A percentile compares a stretch with the other conserved stretches of the same genome.
These are phyloP conservation scores for Geotrupes spiniger DNA, from an alignment of 2,888 invertebrate genomes.

Conservation along the genomic window DNA sequence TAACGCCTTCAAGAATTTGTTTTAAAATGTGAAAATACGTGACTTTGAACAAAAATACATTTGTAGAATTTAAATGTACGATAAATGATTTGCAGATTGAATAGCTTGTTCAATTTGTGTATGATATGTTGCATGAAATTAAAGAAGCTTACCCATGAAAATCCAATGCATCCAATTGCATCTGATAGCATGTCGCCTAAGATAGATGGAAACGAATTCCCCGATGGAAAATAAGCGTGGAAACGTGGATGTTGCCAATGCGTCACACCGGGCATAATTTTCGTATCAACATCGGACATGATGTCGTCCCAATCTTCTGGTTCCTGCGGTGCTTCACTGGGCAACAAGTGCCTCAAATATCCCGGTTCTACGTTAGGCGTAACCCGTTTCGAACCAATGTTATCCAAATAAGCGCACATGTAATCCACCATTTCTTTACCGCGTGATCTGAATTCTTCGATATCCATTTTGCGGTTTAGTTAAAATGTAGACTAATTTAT, in stretches of 20 bases:
- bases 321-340: slow-evolving; percentile 70
- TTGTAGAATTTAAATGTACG: too few species aligned
- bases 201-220: slow-evolving; percentile 95
- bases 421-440: slow-evolving; percentile 96
- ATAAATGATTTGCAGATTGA: too few species aligned
- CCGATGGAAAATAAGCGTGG: slow-evolving; percentile 98
- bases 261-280: slow-evolving; percentile 94
- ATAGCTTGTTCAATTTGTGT: too few species aligned
- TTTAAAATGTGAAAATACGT: too few species aligned
- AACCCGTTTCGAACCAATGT: slow-evolving; percentile 75
- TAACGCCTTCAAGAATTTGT: too few species aligned
- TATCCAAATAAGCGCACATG: slow-evolving; percentile 86
- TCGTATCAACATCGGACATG: slow-evolving; percentile 84
- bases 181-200: slow-evolving; percentile 96
- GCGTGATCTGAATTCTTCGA: slow-evolving; percentile 79
- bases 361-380: slow-evolving; percentile 91
- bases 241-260: slow-evolving; percentile 99
- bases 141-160: slow-evolving; percentile 80
- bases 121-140: neutral
- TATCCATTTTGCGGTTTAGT: slow-evolving; percentile 66
- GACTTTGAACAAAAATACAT: too few species aligned
- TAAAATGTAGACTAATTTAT: too few species aligned
- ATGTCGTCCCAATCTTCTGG: slow-evolving; percentile 86
- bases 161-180: slow-evolving; percentile 96
- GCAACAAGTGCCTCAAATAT: slow-evolving; percentile 58